Percentiles rank a stretch among this genome's conserved stretches.
Conservation (phyloP, 1,140 invertebrate species). For the Habropoda laboriosa region DNA sequence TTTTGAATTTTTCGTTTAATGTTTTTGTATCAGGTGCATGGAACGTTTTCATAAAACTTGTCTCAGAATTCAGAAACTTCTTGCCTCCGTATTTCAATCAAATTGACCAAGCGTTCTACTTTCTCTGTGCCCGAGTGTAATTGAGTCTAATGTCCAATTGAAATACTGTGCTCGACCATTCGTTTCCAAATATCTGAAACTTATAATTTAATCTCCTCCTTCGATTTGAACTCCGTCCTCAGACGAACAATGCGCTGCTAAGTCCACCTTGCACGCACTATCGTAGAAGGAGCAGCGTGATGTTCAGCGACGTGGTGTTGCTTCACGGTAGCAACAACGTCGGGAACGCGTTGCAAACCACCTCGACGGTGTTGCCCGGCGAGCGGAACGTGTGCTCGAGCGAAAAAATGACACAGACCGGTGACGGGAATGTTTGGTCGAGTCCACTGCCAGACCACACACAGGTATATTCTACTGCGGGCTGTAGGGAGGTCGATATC, state of each 20-base stretch:
- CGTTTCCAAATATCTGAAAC: constrained; percentile 46
- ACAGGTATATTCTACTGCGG: constrained; percentile 65
- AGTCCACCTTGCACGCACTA: constrained; percentile 84
- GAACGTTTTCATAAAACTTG: too few relatives aligned
- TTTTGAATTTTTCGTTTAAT: too few relatives aligned
- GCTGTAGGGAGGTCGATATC: too few relatives aligned
- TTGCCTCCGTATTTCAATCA: too few relatives aligned
- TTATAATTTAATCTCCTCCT: neutral
- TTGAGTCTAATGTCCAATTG: too few relatives aligned
- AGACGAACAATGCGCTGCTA: constrained; percentile 82
- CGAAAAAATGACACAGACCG: constrained; percentile 94
- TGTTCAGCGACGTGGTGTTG: constrained; percentile 93
- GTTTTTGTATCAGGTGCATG: too few relatives aligned
- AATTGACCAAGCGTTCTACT: too few relatives aligned
- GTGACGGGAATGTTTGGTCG: constrained; percentile 86
- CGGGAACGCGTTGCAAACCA: constrained; percentile 73
- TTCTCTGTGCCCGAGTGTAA: too few relatives aligned
- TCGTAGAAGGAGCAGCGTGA: constrained; percentile 89
- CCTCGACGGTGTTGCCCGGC: constrained; percentile 74
- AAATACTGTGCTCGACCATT: too few relatives aligned
- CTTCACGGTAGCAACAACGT: constrained; percentile 85
- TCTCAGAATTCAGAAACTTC: too few relatives aligned
- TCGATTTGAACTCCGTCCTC: constrained; percentile 24
- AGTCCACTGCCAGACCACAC: constrained; percentile 75
- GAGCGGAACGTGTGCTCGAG: constrained; percentile 90